Evolutionary conservation across 2,888 invertebrate species (phyloP).

Genomic region (Polyploca ridens): DNA sequence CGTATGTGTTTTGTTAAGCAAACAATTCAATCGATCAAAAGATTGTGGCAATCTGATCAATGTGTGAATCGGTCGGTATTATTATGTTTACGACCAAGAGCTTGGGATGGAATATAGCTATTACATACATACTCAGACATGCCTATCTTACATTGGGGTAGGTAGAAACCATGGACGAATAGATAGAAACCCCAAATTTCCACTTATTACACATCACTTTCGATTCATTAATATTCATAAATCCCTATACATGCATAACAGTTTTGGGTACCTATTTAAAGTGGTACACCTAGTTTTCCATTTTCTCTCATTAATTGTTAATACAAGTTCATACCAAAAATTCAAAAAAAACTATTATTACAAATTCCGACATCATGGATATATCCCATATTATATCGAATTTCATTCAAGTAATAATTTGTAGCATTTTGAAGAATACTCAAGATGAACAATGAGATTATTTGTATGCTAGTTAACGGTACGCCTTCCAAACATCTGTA

Average conservation of each 20-base stretch:
- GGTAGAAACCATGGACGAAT: too few species aligned
- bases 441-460: slow-evolving; percentile 53
- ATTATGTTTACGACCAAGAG: not conserved
- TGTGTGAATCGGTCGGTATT: slow-evolving; percentile 4
- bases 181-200: too few species aligned
- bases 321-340: too few species aligned
- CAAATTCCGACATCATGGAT: not conserved
- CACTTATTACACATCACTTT: too few species aligned
- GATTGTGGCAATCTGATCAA: slow-evolving; percentile 1
- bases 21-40: slow-evolving; percentile 6
- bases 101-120: not conserved
- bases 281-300: too few species aligned
- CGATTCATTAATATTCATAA: too few species aligned
- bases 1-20: slow-evolving; percentile 5
- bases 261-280: too few species aligned
- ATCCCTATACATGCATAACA: too few species aligned
- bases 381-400: not conserved
- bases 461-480: slow-evolving; percentile 71
- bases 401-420: slow-evolving; percentile 14
- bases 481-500: slow-evolving; percentile 79
- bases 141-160: not conserved
- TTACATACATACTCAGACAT: not conserved
- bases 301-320: too few species aligned
- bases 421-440: slow-evolving; percentile 45
- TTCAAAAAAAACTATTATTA: too few species aligned